phyloP scores from a whole-genome alignment of 2,797 vertebrate genomes.

The Crenichthys baileyi region DNA sequence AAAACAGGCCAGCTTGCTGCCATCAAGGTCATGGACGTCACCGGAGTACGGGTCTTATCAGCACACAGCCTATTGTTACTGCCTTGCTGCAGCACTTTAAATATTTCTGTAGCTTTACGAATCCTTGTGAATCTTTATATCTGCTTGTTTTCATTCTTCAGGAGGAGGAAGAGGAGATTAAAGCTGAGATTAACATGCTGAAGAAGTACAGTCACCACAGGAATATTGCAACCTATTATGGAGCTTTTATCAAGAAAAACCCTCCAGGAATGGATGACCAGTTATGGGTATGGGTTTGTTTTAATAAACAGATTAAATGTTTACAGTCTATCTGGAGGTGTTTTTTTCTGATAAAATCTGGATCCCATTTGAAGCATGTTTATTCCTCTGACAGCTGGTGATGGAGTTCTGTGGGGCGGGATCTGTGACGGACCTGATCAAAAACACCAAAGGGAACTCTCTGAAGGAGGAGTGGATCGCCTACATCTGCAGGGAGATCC shows the following conservation, averaged over 20 bases:
- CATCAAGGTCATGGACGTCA: slow-evolving; percentile 99
- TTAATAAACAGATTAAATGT: not conserved
- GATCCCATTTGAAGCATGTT: not conserved
- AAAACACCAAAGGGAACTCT: slow-evolving; percentile 97
- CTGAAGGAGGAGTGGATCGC: slow-evolving; percentile 98
- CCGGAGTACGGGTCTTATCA: slow-evolving; percentile 84
- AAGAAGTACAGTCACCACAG: slow-evolving; percentile 99
- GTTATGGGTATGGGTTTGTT: slow-evolving; percentile 83
- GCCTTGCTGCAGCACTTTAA: not conserved
- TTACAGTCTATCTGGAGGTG: not conserved
- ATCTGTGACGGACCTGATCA: slow-evolving; percentile 96
- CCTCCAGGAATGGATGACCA: slow-evolving; percentile 97
- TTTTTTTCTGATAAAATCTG: too few species aligned
- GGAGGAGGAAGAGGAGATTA: slow-evolving; percentile 99
- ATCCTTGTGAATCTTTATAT: not conserved
- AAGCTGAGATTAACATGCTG: slow-evolving; percentile 98
- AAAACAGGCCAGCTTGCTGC: slow-evolving; percentile 98
- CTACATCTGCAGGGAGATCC: slow-evolving; percentile 97
- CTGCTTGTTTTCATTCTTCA: slow-evolving; percentile 59
- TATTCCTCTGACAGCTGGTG: slow-evolving; percentile 83
- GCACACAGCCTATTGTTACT: not conserved
- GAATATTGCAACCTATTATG: slow-evolving; percentile 97
- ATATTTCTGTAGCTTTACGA: not conserved
- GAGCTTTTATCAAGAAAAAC: slow-evolving; percentile 98
- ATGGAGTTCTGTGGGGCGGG: slow-evolving; percentile 99